phyloP scores from a whole-genome alignment of 30 jellyfish, hydroid and myxozoan genomes.

The Turritopsis rubra region DNA sequence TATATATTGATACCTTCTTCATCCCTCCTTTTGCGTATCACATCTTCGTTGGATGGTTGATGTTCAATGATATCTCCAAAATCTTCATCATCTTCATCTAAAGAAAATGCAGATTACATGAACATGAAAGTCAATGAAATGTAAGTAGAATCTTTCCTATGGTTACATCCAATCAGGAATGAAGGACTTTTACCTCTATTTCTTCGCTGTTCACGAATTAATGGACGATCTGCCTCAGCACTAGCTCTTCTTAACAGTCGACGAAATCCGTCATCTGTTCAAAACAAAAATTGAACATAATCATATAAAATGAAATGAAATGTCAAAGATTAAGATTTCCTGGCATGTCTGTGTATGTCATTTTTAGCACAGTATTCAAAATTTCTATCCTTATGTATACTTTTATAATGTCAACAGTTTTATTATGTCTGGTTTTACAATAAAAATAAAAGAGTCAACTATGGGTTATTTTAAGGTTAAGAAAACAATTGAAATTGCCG shows the following conservation, averaged over 20 bases:
- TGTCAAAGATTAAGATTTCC: not conserved
- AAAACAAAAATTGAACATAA: not conserved
- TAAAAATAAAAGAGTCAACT: too few relatives aligned
- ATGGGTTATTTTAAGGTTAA: too few relatives aligned
- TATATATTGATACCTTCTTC: constrained; percentile 21
- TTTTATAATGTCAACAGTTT: too few relatives aligned
- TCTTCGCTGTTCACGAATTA: constrained; percentile 58
- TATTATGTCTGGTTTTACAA: too few relatives aligned
- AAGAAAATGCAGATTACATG: not conserved
- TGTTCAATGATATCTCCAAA: constrained; percentile 20
- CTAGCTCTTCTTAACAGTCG: constrained; percentile 36
- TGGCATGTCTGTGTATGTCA: too few relatives aligned
- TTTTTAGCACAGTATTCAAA: too few relatives aligned
- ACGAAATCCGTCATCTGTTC: constrained; percentile 42
- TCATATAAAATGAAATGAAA: not conserved
- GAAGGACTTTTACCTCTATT: constrained; percentile 73
- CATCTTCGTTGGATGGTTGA: constrained; percentile 1
- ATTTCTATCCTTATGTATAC: too few relatives aligned
- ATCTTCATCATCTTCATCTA: constrained; percentile 33
- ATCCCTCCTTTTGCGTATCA: constrained; percentile 27
- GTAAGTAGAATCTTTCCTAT: too few relatives aligned
- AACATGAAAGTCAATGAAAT: not conserved
- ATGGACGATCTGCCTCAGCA: constrained; percentile 85
- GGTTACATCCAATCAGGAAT: too few relatives aligned
- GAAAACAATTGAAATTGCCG: too few relatives aligned